These are phyloP conservation scores for Xestoiulus laeticollis DNA, from an alignment of 2,888 invertebrate genomes.

Conservation along the genomic window DNA sequence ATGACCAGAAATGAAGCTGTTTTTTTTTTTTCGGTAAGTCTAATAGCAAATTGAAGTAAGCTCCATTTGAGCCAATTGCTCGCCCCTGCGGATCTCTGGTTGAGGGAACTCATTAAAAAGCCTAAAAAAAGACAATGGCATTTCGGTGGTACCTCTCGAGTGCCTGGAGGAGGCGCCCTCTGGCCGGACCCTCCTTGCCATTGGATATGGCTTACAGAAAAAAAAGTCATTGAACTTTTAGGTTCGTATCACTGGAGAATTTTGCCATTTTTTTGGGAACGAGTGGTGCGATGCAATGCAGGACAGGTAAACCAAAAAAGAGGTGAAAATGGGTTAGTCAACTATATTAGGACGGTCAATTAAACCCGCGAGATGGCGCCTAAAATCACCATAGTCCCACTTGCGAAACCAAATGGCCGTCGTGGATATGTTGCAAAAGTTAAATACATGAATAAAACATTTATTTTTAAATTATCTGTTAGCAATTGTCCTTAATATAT, in stretches of 20 bases:
- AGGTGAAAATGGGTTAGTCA: slow-evolving; percentile 1
- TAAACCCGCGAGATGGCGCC: background rate
- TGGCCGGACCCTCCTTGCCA: background rate
- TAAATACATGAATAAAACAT: no score
- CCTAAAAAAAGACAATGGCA: slow-evolving; percentile 1
- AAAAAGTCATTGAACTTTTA: slow-evolving; percentile 1
- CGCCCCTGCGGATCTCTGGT: background rate
- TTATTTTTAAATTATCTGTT: no score
- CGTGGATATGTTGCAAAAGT: no score
- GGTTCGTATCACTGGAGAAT: background rate
- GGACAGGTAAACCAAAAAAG: background rate
- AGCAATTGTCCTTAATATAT: no score
- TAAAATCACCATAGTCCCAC: background rate
- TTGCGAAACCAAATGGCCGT: no score
- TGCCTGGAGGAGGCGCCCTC: background rate
- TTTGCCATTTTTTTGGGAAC: background rate
- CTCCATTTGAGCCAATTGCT: background rate
- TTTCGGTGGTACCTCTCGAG: background rate
- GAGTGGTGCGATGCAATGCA: background rate
- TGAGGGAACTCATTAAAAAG: background rate
- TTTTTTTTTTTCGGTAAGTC: background rate
- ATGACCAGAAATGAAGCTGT: background rate
- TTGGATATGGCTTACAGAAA: background rate
- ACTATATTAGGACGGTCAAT: background rate
- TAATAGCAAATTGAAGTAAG: background rate